These are phyloP conservation scores for Calypte anna DNA, from an alignment of 2,113 vertebrate genomes.

Conservation along the genomic window DNA sequence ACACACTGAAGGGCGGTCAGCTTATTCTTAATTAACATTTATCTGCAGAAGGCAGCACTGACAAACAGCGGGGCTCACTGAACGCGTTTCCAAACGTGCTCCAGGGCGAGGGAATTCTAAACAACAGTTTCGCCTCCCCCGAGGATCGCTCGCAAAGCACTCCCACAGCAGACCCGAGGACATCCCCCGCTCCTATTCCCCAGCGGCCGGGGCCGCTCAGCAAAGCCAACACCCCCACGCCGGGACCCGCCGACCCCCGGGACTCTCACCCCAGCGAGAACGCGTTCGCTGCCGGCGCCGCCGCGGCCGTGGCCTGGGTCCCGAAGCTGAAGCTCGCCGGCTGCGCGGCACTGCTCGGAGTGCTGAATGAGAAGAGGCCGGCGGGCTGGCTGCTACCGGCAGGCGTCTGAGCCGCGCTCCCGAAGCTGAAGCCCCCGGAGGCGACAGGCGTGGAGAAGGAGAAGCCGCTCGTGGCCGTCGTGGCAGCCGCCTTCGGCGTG, in stretches of 20 bases:
- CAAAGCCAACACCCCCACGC: not conserved
- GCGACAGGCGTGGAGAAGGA: constrained; percentile 69
- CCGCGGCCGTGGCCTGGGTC: not conserved
- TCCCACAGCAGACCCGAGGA: not conserved
- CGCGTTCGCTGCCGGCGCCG: constrained; percentile 56
- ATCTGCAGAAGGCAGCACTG: fast-evolving
- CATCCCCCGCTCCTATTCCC: fast-evolving
- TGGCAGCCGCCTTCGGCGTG: constrained; percentile 70
- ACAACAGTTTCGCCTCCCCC: not conserved
- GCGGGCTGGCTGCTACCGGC: constrained; percentile 54
- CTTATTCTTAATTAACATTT: fast-evolving
- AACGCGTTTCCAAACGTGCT: fast-evolving
- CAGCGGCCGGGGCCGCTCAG: not conserved
- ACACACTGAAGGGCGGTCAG: fast-evolving
- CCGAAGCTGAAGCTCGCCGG: constrained; percentile 83
- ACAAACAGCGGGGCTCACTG: fast-evolving
- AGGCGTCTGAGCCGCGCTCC: constrained; percentile 51
- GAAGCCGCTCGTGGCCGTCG: constrained; percentile 65
- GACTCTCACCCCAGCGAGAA: constrained; percentile 81
- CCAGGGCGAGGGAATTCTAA: fast-evolving
- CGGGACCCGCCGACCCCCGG: not conserved
- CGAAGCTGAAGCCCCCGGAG: constrained; percentile 77
- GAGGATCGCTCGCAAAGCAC: fast-evolving
- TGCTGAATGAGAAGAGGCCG: constrained; percentile 72
- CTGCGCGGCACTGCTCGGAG: constrained; percentile 50